Percentiles rank a stretch among this genome's conserved stretches.
Evolutionary conservation across 2,113 vertebrate genomes (phyloP).

Genomic region (Desmodus rotundus): DNA sequence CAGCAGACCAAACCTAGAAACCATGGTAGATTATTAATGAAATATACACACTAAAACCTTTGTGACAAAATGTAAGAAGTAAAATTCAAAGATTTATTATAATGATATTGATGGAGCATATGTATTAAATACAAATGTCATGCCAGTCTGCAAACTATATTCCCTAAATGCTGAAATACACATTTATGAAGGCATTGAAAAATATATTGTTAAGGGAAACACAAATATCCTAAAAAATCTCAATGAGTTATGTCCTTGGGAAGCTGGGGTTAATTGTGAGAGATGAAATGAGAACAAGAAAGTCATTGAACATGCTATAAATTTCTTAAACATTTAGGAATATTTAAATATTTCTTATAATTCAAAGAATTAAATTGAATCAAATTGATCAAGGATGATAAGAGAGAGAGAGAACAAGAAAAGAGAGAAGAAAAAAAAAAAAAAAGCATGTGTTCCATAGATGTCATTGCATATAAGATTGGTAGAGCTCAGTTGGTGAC

Average conservation of each 20-base stretch:
- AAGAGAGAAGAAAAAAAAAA: no score
- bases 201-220: not conserved
- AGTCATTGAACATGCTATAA: not conserved
- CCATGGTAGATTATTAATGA: not conserved
- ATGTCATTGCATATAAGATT: not conserved
- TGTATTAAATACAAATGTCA: not conserved
- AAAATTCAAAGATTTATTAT: not conserved
- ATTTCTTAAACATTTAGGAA: not conserved
- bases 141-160: not conserved
- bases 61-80: not conserved
- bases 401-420: not conserved
- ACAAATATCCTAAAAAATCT: not conserved
- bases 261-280: not conserved
- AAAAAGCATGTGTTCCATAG: not conserved
- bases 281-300: not conserved
- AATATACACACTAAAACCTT: not conserved
- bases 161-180: not conserved
- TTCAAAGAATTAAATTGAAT: not conserved
- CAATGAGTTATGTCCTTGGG: not conserved
- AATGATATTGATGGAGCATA: not conserved
- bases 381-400: not conserved
- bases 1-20: not conserved
- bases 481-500: not conserved
- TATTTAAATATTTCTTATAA: not conserved
- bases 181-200: not conserved